Conservation (phyloP, 2,113 vertebrate genomes). For the Sinocyclocheilus anophthalmus region DNA sequence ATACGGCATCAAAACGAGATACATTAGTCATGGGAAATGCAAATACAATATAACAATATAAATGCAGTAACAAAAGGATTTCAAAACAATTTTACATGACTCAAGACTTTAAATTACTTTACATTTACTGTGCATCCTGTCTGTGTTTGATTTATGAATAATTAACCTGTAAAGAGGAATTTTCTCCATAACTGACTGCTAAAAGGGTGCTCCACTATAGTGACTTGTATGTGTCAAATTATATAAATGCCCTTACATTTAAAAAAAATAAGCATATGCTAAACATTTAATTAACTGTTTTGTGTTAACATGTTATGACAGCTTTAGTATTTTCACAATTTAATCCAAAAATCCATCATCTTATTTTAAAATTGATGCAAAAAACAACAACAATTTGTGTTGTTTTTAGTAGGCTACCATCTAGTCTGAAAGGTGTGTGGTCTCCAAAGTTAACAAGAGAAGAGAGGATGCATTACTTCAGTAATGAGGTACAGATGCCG, state of each 20-base stretch:
- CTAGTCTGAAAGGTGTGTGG: slow-evolving; percentile 81
- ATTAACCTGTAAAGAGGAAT: too few relatives aligned
- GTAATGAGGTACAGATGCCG: slow-evolving; percentile 77
- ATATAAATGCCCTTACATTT: too few relatives aligned
- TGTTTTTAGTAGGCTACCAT: slow-evolving; percentile 73
- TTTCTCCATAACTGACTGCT: too few relatives aligned
- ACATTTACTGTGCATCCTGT: background rate
- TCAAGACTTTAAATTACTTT: background rate
- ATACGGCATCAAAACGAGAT: too few relatives aligned
- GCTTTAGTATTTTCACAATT: background rate
- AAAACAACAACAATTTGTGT: background rate
- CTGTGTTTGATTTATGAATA: background rate
- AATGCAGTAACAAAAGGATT: background rate
- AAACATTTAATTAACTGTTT: background rate
- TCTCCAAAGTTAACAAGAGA: slow-evolving; percentile 74
- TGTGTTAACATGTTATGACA: background rate
- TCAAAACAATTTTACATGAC: too few relatives aligned
- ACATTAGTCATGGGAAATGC: background rate
- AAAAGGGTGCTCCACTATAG: too few relatives aligned
- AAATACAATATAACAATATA: background rate
- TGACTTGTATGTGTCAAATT: too few relatives aligned
- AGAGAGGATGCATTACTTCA: slow-evolving; percentile 73
- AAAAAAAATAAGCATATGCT: too few relatives aligned
- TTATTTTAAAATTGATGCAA: too few relatives aligned
- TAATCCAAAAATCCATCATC: background rate